phyloP scores from a whole-genome alignment of 92 coral and sea anemone genomes.

The Umimayanthus kanabou region DNA sequence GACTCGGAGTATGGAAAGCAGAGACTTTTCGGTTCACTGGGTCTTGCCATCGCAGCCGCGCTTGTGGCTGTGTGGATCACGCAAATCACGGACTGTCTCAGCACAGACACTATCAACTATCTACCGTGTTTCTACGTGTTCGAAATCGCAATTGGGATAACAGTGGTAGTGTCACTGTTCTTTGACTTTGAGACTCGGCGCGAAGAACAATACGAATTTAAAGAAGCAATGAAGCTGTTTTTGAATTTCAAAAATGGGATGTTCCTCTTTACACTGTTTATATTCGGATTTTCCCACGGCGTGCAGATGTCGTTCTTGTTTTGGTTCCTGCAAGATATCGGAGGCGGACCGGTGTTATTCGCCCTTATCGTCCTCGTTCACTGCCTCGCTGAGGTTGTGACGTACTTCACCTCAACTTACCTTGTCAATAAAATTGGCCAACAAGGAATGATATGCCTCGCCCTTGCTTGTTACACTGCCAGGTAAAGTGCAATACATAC shows the following conservation, averaged over 20 bases:
- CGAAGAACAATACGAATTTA: slow-evolving; percentile 31
- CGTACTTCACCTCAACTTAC: slow-evolving; percentile 61
- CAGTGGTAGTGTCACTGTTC: slow-evolving; percentile 73
- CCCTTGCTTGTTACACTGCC: slow-evolving; percentile 84
- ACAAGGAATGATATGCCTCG: slow-evolving; percentile 75
- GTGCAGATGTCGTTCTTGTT: slow-evolving; percentile 77
- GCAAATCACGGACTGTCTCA: slow-evolving; percentile 52
- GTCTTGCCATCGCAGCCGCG: slow-evolving; percentile 72
- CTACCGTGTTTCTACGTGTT: slow-evolving; percentile 80
- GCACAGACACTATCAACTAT: slow-evolving; percentile 82
- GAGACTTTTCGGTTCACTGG: slow-evolving; percentile 77
- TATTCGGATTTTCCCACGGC: slow-evolving; percentile 75
- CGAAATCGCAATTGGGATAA: slow-evolving; percentile 75
- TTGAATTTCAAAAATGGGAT: slow-evolving; percentile 68
- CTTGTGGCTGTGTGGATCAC: slow-evolving; percentile 79
- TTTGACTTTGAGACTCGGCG: slow-evolving; percentile 63
- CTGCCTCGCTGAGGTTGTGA: slow-evolving; percentile 78
- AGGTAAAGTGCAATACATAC: slow-evolving; percentile 26
- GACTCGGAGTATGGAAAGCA: slow-evolving; percentile 84
- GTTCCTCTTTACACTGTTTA: slow-evolving; percentile 72
- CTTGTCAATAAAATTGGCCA: slow-evolving; percentile 70
- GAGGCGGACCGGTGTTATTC: slow-evolving; percentile 80
- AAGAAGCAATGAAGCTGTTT: slow-evolving; percentile 70
- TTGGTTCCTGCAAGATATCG: slow-evolving; percentile 87
- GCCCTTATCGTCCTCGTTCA: slow-evolving; percentile 69